Evolutionary conservation across 2,888 invertebrate species (phyloP).

Genomic region (Rutpela maculata): DNA sequence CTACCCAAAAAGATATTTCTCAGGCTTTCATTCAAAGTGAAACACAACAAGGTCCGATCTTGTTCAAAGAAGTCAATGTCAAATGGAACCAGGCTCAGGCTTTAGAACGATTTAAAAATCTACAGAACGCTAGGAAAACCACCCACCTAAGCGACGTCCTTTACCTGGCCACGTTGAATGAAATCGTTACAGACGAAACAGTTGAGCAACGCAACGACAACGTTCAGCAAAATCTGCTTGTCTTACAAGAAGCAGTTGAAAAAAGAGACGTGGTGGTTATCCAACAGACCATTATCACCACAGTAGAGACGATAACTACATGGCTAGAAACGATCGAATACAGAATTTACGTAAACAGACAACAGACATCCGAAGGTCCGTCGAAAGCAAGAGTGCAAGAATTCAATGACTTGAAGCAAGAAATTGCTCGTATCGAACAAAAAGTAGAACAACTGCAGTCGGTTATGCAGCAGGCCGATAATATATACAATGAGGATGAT

Average conservation of each 20-base stretch:
- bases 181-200: conserved; percentile 76
- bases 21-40: conserved; percentile 48
- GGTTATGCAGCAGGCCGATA: conserved; percentile 75
- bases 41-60: conserved; percentile 60
- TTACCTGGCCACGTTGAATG: conserved; percentile 79
- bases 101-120: conserved; percentile 77
- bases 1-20: conserved; percentile 41
- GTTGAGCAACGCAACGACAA: conserved; percentile 77
- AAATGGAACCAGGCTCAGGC: conserved; percentile 77
- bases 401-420: conserved; percentile 80
- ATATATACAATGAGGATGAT: conserved; percentile 74
- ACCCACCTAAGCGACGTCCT: conserved; percentile 79
- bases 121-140: conserved; percentile 76
- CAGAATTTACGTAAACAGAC: conserved; percentile 80
- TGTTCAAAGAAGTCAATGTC: conserved; percentile 69
- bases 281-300: conserved; percentile 83
- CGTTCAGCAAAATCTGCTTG: conserved; percentile 78
- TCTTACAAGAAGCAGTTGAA: conserved; percentile 78
- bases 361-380: conserved; percentile 77
- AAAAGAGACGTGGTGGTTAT: conserved; percentile 77
- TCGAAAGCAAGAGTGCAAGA: conserved; percentile 79
- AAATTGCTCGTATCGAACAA: conserved; percentile 81
- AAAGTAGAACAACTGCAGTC: conserved; percentile 81
- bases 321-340: conserved; percentile 92
- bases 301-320: conserved; percentile 87